These are phyloP conservation scores for Buceros bicornis DNA, from an alignment of 2,797 vertebrate genomes.

Conservation along the genomic window DNA sequence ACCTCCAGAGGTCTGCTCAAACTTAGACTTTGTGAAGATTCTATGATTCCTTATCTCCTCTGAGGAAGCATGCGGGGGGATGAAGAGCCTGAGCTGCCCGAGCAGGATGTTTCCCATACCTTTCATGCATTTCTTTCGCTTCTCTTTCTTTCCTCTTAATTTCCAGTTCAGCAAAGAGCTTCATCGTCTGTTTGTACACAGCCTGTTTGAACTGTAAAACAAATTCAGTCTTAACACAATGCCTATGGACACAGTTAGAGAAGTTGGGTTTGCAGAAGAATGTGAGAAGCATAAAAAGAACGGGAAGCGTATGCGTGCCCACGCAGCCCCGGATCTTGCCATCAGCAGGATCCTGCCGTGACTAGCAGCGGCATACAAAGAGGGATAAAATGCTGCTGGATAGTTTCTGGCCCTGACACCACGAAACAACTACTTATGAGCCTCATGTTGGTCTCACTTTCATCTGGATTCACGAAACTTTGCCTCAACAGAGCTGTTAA, in stretches of 20 bases:
- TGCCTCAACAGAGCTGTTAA: background rate
- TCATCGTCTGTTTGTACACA: conserved; percentile 99
- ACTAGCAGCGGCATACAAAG: background rate
- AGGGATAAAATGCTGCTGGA: background rate
- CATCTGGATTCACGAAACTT: background rate
- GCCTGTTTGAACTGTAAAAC: conserved; percentile 92
- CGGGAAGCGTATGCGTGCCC: background rate
- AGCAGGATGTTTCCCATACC: conserved; percentile 77
- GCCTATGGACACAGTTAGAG: background rate
- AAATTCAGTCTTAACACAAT: conserved; percentile 7
- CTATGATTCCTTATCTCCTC: background rate
- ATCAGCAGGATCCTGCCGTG: too few species aligned
- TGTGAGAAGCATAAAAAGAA: background rate
- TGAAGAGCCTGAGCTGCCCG: background rate
- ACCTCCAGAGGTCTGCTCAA: background rate
- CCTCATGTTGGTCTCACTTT: background rate
- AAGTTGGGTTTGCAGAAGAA: background rate
- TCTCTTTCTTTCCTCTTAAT: conserved; percentile 99
- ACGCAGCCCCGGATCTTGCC: background rate
- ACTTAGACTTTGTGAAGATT: background rate
- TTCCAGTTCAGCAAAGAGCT: conserved; percentile 97
- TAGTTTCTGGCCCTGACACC: background rate
- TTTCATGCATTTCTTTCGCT: conserved; percentile 99
- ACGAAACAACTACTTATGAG: background rate
- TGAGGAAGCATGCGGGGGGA: background rate